Percentiles rank a stretch among this genome's conserved stretches.
These are phyloP conservation scores for Spisula solida DNA, from an alignment of 2,888 invertebrate species.

Conservation along the genomic window DNA sequence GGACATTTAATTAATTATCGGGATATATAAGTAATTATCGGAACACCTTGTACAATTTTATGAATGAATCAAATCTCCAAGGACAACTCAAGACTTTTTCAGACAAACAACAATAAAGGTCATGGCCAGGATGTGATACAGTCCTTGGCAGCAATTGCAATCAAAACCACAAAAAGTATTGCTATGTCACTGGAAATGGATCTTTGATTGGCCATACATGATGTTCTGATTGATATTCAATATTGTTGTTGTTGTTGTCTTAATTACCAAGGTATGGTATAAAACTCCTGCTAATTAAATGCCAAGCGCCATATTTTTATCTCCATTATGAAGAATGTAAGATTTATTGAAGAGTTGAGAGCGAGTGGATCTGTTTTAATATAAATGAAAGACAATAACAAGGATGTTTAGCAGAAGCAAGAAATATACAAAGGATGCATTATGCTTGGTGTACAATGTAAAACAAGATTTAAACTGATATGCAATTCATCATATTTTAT, in stretches of 20 bases:
- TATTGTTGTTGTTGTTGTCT: not conserved
- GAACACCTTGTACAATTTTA: too few species aligned
- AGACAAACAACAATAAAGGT: too few species aligned
- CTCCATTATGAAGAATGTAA: not conserved
- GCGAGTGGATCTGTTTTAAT: not conserved
- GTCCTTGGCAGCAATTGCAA: too few species aligned
- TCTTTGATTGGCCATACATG: too few species aligned
- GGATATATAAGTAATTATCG: too few species aligned
- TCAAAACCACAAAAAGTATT: too few species aligned
- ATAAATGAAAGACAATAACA: not conserved
- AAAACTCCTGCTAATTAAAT: not conserved
- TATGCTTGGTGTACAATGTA: not conserved
- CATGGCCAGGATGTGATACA: too few species aligned
- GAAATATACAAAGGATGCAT: not conserved
- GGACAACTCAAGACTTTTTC: too few species aligned
- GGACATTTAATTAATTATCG: too few species aligned
- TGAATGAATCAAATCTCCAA: too few species aligned
- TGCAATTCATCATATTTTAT: not conserved
- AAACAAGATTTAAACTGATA: not conserved
- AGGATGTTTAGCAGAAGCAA: not conserved
- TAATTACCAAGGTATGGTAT: not conserved
- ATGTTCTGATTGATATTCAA: too few species aligned
- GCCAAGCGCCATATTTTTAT: not conserved
- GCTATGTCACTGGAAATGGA: too few species aligned
- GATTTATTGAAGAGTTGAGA: not conserved